phyloP scores from a whole-genome alignment of 1,140 invertebrate species.

The Spodoptera frugiperda region DNA sequence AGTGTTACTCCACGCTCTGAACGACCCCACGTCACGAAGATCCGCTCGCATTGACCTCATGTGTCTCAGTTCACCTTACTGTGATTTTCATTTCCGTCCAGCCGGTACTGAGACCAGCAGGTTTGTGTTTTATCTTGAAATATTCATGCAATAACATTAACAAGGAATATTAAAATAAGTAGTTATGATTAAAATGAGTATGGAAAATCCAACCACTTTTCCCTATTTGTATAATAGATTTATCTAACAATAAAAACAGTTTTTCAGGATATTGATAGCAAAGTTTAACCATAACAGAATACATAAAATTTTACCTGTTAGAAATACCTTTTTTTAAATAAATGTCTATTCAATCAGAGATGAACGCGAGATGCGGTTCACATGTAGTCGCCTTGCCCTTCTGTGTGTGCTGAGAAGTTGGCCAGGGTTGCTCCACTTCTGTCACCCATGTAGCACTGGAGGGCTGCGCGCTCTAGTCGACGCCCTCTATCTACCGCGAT shows the following conservation, averaged over 20 bases:
- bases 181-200: no score
- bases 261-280: no score
- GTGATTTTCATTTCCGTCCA: conserved; percentile 94
- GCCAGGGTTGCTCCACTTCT: conserved; percentile 95
- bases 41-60: conserved; percentile 92
- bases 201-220: no score
- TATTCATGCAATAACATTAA: no score
- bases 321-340: no score
- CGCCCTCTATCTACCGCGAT: conserved; percentile 94
- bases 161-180: no score
- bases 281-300: no score
- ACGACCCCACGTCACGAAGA: conserved; percentile 93
- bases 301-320: no score
- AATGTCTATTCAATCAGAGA: conserved; percentile 87
- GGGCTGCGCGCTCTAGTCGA: conserved; percentile 94
- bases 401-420: conserved; percentile 95
- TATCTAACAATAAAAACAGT: no score
- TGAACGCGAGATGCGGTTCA: conserved; percentile 93
- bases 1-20: conserved; percentile 94
- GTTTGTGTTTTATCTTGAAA: conserved; percentile 60
- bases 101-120: conserved; percentile 87
- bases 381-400: conserved; percentile 93
- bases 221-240: no score
- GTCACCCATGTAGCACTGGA: conserved; percentile 90
- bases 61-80: conserved; percentile 95